Base-by-base conservation (phyloP, 2,113 vertebrate genomes). In the Colaptes auratus region DNA sequence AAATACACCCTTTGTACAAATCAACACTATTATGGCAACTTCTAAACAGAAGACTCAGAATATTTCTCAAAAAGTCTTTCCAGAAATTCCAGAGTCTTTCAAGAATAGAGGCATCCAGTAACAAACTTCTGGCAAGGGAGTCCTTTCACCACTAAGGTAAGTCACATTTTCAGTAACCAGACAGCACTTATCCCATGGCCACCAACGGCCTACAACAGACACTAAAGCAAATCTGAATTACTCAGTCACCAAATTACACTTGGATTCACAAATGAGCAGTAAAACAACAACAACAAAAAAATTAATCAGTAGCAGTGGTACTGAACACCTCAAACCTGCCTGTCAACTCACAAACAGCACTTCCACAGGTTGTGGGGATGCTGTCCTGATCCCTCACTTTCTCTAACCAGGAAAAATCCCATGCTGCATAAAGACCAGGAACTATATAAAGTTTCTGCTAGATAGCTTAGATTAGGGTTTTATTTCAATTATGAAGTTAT, bases 261-360 rank as follows among this genome's bases (percentile, higher is more conserved):
- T 27, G 36, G 42, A 66, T 27, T 59, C 35, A 76, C 70, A 80
- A 65, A 9, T 16, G 7, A 64, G 36, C 12, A 56, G 19, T 3
- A 16, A 48, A 48, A 48, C 8, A 48, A 48, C 20, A 18, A 17
- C 19, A 50, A 50, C 10, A 50, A 50, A 23, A 15, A 31, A 7
- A 25, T 8, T 5, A 46, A 1, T 11, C n/a, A 39, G 23, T 0
- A 80, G 28, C 14, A 36, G 56, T 1, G 4, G 20, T 5, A 4
- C 1, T 1, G 8, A 60, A 53, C 55, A 84, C 18, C 17, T 67
- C 5, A 2, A 59, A 65, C 25, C 33, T 48, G 27, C 25, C 42
- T 66, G 53, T 10, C 7, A 2, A 46, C 42, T 42, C 61, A 83
- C 30, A 42, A 61, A 36, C 20, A 14, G 23, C 48, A 42, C 66